phyloP scores from a whole-genome alignment of 1,140 invertebrate genomes.

The Eumaeus atala region DNA sequence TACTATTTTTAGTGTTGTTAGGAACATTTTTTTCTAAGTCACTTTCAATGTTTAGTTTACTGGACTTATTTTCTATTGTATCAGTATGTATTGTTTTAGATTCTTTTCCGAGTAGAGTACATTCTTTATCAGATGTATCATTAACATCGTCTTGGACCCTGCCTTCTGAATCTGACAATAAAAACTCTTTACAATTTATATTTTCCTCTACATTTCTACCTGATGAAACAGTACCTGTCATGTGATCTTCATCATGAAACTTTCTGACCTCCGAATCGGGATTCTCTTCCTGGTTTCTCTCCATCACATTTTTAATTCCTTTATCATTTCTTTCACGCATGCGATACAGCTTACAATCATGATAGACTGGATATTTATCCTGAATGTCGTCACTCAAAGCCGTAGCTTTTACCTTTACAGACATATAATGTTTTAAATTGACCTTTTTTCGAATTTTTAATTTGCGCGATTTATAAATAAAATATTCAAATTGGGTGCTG shows the following conservation, averaged over 20 bases:
- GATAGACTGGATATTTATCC: slow-evolving; percentile 52
- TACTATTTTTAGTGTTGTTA: slow-evolving; percentile 11
- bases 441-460: slow-evolving; percentile 47
- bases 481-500: slow-evolving; percentile 36
- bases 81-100: not conserved
- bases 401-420: slow-evolving; percentile 44
- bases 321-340: slow-evolving; percentile 26
- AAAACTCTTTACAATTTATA: no score
- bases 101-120: no score
- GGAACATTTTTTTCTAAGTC: not conserved
- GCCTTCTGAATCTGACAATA: no score
- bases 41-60: not conserved
- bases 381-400: slow-evolving; percentile 35
- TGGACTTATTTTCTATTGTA: slow-evolving; percentile 1
- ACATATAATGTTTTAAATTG: slow-evolving; percentile 47
- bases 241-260: no score
- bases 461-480: slow-evolving; percentile 36
- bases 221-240: no score
- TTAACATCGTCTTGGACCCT: no score
- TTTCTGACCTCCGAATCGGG: not conserved
- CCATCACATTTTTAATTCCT: slow-evolving; percentile 1
- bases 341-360: slow-evolving; percentile 48
- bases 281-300: not conserved
- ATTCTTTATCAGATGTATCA: no score
- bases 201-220: no score